Evolutionary conservation across 2,888 invertebrate genomes (phyloP).

Genomic region (Incurvaria masculella): DNA sequence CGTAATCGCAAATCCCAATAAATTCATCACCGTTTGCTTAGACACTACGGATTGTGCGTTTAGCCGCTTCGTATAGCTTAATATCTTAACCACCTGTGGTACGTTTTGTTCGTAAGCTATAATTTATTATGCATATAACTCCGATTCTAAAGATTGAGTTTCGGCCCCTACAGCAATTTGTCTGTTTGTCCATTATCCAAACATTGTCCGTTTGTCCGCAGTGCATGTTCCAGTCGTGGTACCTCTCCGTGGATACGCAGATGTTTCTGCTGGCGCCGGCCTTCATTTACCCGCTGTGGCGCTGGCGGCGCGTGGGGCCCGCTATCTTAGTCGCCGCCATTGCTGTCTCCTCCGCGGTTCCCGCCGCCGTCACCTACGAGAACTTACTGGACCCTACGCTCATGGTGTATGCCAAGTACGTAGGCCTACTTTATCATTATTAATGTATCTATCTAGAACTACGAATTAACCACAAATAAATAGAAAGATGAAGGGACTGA

Average conservation of each 20-base stretch:
- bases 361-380: slow-evolving; percentile 57
- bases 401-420: slow-evolving; percentile 66
- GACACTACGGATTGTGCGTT: no score
- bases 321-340: slow-evolving; percentile 46
- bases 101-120: no score
- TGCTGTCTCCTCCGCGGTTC: slow-evolving; percentile 46
- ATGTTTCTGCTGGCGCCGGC: slow-evolving; percentile 64
- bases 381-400: slow-evolving; percentile 65
- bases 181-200: no score
- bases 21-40: no score
- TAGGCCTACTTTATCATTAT: slow-evolving; percentile 14
- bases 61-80: no score
- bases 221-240: slow-evolving; percentile 76
- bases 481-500: no score
- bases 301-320: slow-evolving; percentile 57
- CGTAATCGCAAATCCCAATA: no score
- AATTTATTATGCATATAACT: no score
- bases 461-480: no score
- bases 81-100: no score
- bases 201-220: slow-evolving; percentile 34
- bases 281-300: slow-evolving; percentile 66
- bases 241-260: slow-evolving; percentile 63
- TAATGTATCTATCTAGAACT: neutral
- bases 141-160: no score
- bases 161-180: no score